Percentiles rank a stretch among this genome's conserved stretches.
These are phyloP conservation scores for Hirundo rustica DNA, from an alignment of 2,797 vertebrate genomes.

Conservation along the genomic window DNA sequence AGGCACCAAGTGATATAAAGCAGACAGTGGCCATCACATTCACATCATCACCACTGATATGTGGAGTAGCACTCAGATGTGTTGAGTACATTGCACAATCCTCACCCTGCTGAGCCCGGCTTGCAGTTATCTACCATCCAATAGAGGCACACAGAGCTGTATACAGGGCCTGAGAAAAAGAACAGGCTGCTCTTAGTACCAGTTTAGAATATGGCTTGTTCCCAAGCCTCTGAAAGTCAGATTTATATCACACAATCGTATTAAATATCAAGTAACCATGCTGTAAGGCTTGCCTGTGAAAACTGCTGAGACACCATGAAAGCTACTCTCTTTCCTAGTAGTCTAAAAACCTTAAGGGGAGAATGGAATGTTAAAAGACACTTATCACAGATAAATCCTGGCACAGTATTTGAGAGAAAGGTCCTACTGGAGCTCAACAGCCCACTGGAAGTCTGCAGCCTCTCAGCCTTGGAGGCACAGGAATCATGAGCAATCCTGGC, in stretches of 20 bases:
- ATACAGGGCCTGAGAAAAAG: not conserved
- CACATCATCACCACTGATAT: conserved; percentile 18
- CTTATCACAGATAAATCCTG: not conserved
- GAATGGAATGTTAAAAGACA: not conserved
- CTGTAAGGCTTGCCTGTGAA: not conserved
- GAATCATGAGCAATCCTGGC: not conserved
- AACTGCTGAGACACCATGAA: not conserved
- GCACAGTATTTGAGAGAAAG: not conserved
- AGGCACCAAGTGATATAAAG: not conserved
- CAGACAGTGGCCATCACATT: not conserved
- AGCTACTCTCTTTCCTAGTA: not conserved
- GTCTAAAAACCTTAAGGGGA: not conserved
- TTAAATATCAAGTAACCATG: not conserved
- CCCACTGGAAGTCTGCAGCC: not conserved
- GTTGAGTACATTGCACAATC: not conserved
- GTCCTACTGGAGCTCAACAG: not conserved
- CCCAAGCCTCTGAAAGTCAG: not conserved
- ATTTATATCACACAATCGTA: not conserved
- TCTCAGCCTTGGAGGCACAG: not conserved
- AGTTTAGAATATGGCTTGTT: conserved; percentile 14
- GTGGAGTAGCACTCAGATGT: not conserved
- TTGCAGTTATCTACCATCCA: not conserved
- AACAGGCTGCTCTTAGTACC: not conserved
- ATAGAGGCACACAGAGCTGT: not conserved
- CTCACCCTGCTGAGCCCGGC: not conserved